Evolutionary conservation across 2,797 vertebrate species (phyloP).

Genomic region (Mastacembelus armatus): DNA sequence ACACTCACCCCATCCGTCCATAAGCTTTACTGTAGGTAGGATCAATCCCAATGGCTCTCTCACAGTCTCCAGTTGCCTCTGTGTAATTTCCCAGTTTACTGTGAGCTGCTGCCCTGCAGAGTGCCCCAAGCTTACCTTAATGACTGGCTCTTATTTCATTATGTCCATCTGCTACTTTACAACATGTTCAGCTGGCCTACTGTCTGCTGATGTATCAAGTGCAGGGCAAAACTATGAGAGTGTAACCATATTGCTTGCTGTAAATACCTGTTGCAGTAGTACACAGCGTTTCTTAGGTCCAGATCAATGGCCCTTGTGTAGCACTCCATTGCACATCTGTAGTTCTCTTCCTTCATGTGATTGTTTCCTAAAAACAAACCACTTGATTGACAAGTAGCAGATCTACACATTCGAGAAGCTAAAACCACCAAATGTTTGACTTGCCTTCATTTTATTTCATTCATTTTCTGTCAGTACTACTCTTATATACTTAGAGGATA

Average conservation of each 20-base stretch:
- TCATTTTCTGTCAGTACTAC: too few species aligned
- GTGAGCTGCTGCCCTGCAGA: constrained; percentile 92
- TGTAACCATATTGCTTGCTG: neutral
- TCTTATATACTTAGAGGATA: too few species aligned
- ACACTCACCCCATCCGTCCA: constrained; percentile 95
- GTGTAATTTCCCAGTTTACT: constrained; percentile 94
- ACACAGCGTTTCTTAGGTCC: constrained; percentile 95
- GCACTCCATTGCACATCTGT: constrained; percentile 92
- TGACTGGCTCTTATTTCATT: neutral
- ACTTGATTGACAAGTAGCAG: too few species aligned
- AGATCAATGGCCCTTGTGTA: constrained; percentile 94
- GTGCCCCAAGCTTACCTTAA: neutral
- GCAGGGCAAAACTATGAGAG: neutral
- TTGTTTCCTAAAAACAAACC: constrained; percentile 90
- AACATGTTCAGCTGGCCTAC: neutral
- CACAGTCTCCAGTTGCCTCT: constrained; percentile 93
- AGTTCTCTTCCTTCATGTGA: constrained; percentile 99
- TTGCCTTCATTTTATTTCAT: too few species aligned
- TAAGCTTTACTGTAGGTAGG: constrained; percentile 97
- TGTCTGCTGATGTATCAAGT: neutral
- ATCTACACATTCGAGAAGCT: too few species aligned
- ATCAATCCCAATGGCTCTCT: constrained; percentile 95
- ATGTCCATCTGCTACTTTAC: neutral
- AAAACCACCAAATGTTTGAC: too few species aligned
- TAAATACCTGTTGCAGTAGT: constrained; percentile 94